These are phyloP conservation scores for Timema podura DNA, from an alignment of 2,888 invertebrate genomes.

Conservation along the genomic window DNA sequence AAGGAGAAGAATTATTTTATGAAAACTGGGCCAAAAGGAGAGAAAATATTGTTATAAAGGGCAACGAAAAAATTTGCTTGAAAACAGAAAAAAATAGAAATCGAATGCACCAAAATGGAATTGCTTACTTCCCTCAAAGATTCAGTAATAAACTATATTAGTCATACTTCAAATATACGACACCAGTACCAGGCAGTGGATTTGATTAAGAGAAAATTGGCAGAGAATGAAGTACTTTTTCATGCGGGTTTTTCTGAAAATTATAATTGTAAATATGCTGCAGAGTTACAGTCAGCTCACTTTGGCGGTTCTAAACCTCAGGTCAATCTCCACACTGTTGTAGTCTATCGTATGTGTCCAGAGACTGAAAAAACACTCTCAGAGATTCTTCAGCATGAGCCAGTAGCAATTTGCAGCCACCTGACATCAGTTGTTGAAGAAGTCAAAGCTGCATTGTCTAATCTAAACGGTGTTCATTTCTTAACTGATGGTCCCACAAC, in stretches of 20 bases:
- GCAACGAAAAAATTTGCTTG: background rate
- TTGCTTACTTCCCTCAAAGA: background rate
- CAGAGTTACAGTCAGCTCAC: slow-evolving; percentile 4
- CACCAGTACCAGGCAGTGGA: slow-evolving; percentile 11
- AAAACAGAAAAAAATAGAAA: slow-evolving; percentile 2
- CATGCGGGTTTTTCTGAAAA: slow-evolving; percentile 1
- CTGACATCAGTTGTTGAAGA: slow-evolving; percentile 13
- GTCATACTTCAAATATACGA: background rate
- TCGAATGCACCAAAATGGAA: slow-evolving; percentile 6
- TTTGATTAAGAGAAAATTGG: background rate
- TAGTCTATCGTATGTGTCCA: background rate
- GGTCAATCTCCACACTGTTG: slow-evolving; percentile 7
- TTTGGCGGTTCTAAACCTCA: slow-evolving; percentile 7
- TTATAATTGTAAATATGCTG: slow-evolving; percentile 1
- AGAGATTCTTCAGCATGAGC: slow-evolving; percentile 10
- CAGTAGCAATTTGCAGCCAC: background rate
- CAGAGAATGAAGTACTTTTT: background rate
- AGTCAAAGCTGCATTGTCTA: background rate
- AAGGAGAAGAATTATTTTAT: background rate
- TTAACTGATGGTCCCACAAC: slow-evolving; percentile 12
- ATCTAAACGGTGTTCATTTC: slow-evolving; percentile 1
- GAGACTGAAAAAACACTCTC: background rate
- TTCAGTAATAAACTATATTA: background rate
- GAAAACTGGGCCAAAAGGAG: background rate
- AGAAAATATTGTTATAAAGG: background rate